Conservation (phyloP, 2,113 vertebrate genomes). For the Oreotrochilus melanogaster region DNA sequence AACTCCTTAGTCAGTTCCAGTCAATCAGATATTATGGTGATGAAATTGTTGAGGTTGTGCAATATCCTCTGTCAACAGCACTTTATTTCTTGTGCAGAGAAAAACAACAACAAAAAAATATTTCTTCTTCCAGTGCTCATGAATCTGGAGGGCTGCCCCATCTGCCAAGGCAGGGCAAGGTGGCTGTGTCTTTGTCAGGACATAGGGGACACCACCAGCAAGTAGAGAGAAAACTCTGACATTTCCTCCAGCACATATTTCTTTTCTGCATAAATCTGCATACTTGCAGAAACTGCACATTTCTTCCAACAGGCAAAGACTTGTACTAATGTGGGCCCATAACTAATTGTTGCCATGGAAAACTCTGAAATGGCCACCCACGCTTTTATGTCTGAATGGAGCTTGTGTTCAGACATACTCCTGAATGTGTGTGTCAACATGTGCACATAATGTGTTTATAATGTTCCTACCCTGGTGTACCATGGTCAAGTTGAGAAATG, state of each 20-base stretch:
- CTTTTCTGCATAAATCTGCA: not conserved
- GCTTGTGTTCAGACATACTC: conserved; percentile 8
- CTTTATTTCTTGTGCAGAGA: not conserved
- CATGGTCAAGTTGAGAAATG: not conserved
- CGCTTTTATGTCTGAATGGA: conserved; percentile 8
- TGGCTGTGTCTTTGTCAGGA: not conserved
- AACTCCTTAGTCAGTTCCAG: not conserved
- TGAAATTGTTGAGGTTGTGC: conserved; percentile 2
- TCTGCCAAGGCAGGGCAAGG: accelerated
- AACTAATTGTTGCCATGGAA: conserved; percentile 40
- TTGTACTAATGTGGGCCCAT: not conserved
- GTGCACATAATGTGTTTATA: not conserved
- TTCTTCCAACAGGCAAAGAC: conserved; percentile 2
- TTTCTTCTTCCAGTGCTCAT: not conserved
- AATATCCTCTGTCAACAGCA: conserved; percentile 6
- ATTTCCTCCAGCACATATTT: not conserved
- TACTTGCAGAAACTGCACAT: not conserved
- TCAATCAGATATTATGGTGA: not conserved
- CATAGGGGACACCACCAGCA: not conserved
- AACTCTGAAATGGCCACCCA: conserved; percentile 1
- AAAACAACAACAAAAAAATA: not conserved
- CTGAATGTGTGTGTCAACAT: not conserved
- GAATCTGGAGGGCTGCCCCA: not conserved
- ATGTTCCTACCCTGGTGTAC: not conserved
- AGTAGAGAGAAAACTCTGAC: not conserved